phyloP scores from a whole-genome alignment of 2,113 vertebrate genomes.

The Nettapus auritus region DNA sequence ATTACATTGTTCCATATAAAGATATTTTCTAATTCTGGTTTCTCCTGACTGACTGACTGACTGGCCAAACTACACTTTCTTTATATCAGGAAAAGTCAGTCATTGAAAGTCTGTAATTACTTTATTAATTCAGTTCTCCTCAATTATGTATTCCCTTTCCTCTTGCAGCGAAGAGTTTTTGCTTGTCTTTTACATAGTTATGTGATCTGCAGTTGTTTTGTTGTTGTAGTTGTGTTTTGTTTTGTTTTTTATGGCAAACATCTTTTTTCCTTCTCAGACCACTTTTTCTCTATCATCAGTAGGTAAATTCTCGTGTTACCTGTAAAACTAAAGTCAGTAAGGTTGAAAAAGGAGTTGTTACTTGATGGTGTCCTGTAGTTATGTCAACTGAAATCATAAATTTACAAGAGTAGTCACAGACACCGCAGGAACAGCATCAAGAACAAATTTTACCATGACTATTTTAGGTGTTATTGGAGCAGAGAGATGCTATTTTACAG shows the following conservation, averaged over 20 bases:
- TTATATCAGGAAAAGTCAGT: background rate
- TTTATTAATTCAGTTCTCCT: conserved; percentile 11
- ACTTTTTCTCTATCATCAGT: background rate
- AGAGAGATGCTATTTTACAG: background rate
- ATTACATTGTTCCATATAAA: background rate
- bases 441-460: background rate
- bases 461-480: background rate
- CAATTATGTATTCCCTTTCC: background rate
- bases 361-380: background rate
- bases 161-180: background rate
- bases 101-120: background rate
- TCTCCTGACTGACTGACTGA: background rate
- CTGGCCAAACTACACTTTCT: background rate
- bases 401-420: background rate
- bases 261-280: background rate
- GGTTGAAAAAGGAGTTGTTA: background rate
- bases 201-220: background rate
- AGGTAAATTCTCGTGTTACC: background rate
- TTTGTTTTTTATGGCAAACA: background rate
- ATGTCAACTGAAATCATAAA: background rate
- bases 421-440: background rate
- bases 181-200: background rate
- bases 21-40: background rate
- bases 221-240: too few relatives aligned
- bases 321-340: background rate